phyloP scores from a whole-genome alignment of 2,888 invertebrate genomes.

The Ommatoiulus sabulosus region DNA sequence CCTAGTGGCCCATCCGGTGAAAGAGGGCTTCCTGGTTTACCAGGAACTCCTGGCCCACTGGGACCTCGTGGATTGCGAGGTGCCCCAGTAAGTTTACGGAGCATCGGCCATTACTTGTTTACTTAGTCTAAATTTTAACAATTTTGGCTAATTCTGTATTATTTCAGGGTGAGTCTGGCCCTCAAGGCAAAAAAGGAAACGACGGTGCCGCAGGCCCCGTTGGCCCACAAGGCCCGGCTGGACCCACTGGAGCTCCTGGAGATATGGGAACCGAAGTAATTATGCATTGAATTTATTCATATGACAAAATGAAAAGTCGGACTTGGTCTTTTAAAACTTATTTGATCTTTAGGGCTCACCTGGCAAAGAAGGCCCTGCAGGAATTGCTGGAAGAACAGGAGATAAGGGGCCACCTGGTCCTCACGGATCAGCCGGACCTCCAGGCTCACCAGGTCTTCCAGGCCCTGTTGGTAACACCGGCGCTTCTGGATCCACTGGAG shows the following conservation, averaged over 20 bases:
- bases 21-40: conserved; percentile 74
- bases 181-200: conserved; percentile 78
- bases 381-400: conserved; percentile 79
- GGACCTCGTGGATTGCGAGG: conserved; percentile 78
- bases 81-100: conserved; percentile 70
- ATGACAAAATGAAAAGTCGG: background rate
- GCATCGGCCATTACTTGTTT: background rate
- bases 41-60: conserved; percentile 75
- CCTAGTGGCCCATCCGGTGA: conserved; percentile 74
- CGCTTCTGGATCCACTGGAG: conserved; percentile 77
- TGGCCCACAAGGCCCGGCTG: conserved; percentile 77
- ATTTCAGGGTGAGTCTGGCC: conserved; percentile 77
- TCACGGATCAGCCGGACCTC: conserved; percentile 75
- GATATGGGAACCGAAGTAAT: conserved; percentile 65
- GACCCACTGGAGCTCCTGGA: conserved; percentile 76
- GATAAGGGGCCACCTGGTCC: conserved; percentile 81
- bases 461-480: conserved; percentile 78
- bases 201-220: conserved; percentile 79
- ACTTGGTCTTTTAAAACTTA: background rate
- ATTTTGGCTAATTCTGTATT: background rate
- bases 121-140: background rate
- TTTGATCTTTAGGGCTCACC: conserved; percentile 59
- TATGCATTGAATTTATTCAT: background rate
- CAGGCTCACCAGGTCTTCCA: conserved; percentile 79
- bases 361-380: conserved; percentile 70